Conservation (phyloP, 2,797 vertebrate species). For the Huso huso region DNA sequence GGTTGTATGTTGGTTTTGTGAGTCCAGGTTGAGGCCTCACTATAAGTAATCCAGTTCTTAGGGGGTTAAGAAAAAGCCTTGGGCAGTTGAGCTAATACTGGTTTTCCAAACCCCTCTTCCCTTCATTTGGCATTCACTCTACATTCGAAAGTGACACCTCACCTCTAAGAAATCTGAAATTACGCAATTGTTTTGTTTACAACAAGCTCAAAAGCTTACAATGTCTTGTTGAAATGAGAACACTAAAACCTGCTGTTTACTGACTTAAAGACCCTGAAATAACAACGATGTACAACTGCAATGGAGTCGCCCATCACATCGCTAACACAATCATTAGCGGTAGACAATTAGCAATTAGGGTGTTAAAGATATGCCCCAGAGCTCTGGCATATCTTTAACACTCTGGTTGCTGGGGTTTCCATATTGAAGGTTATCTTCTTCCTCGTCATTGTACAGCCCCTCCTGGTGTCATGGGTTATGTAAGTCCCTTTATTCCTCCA, state of each 20-base stretch:
- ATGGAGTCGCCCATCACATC: neutral
- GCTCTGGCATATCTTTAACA: too few relatives aligned
- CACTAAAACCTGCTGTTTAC: neutral
- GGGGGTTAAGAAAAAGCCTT: too few relatives aligned
- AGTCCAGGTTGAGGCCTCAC: too few relatives aligned
- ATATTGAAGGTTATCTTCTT: conserved; percentile 16
- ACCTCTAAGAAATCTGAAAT: neutral
- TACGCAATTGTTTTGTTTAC: too few relatives aligned
- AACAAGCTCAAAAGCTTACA: neutral
- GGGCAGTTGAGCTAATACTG: neutral
- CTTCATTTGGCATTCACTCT: conserved; percentile 18
- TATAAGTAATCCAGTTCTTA: too few relatives aligned
- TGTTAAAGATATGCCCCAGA: too few relatives aligned
- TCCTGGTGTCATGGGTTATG: neutral
- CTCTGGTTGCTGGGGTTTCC: neutral
- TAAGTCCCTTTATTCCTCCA: neutral
- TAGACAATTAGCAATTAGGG: neutral
- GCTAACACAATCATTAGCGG: neutral
- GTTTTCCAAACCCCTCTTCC: neutral
- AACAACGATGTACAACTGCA: neutral
- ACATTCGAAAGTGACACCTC: conserved; percentile 24
- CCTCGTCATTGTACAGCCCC: neutral
- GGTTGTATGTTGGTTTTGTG: too few relatives aligned
- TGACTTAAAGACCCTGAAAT: neutral
- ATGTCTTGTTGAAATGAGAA: neutral